Conservation (phyloP, 2,113 vertebrate genomes). For the Phrynosoma blainvillii region DNA sequence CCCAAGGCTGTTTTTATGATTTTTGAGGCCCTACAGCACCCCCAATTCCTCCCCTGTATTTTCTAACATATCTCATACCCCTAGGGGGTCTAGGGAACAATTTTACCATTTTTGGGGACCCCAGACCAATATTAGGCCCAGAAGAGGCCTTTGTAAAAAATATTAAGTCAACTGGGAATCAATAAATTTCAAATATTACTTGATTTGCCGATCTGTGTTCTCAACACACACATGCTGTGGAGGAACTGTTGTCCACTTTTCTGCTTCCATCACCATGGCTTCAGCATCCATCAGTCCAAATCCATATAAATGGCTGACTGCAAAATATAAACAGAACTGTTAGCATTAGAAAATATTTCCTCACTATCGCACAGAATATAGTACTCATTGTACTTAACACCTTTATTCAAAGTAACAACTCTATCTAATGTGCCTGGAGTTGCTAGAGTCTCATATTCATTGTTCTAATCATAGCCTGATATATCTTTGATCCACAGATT, state of each 20-base stretch:
- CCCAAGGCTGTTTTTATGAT: too few species aligned
- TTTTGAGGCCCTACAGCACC: too few species aligned
- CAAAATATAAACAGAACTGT: constrained; percentile 54
- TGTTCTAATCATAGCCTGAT: background rate
- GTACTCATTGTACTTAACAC: background rate
- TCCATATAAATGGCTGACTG: constrained; percentile 98
- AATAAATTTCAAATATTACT: constrained; percentile 78
- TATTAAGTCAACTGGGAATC: background rate
- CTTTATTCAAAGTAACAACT: background rate
- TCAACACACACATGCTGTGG: constrained; percentile 95
- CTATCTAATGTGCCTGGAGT: background rate
- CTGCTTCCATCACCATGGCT: constrained; percentile 98
- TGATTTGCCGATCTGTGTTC: constrained; percentile 95
- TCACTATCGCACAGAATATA: background rate
- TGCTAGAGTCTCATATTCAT: background rate
- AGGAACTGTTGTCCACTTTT: constrained; percentile 94
- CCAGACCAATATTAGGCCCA: too few species aligned
- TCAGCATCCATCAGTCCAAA: constrained; percentile 99
- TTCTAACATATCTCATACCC: too few species aligned
- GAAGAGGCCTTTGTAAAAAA: too few species aligned
- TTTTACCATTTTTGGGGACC: too few species aligned
- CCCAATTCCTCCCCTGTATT: too few species aligned
- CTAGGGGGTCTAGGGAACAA: too few species aligned
- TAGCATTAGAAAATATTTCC: constrained; percentile 13
- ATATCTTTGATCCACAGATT: background rate